A percentile compares a stretch with the other conserved stretches of the same genome.
These are phyloP conservation scores for Lathamus discolor DNA, from an alignment of 2,113 vertebrate genomes.

Conservation along the genomic window DNA sequence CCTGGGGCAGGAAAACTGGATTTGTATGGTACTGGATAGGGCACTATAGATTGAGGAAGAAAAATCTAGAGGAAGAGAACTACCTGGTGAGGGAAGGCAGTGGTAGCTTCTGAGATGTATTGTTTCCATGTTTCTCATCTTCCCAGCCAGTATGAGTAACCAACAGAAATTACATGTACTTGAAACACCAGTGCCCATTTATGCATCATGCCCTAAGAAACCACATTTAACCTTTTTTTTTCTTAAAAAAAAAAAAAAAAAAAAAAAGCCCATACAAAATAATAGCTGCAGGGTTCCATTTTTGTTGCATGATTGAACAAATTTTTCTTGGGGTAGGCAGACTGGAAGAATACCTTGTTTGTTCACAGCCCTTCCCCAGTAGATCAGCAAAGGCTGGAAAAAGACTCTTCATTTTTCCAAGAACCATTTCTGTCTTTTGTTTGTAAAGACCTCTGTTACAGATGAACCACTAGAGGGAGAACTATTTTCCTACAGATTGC, in stretches of 20 bases:
- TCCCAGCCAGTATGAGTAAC: neutral
- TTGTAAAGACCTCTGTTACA: neutral
- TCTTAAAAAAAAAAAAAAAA: no score
- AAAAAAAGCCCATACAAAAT: neutral
- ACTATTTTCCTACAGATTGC: neutral
- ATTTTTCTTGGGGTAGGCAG: neutral
- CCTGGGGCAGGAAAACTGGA: neutral
- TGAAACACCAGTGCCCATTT: neutral
- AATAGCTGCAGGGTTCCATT: neutral
- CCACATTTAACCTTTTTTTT: neutral
- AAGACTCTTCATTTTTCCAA: neutral
- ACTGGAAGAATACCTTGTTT: neutral
- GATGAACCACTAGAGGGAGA: conserved; percentile 17
- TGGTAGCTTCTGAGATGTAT: neutral
- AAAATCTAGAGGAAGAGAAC: neutral
- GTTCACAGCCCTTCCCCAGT: neutral
- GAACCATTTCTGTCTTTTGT: neutral
- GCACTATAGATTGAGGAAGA: neutral
- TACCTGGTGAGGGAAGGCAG: neutral
- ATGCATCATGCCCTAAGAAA: neutral
- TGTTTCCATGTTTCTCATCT: neutral
- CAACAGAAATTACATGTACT: neutral
- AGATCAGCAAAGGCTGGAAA: neutral
- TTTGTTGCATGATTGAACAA: neutral
- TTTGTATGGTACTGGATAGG: neutral